Conservation (phyloP, 2,888 invertebrate species). For the Pegoplata infirma region DNA sequence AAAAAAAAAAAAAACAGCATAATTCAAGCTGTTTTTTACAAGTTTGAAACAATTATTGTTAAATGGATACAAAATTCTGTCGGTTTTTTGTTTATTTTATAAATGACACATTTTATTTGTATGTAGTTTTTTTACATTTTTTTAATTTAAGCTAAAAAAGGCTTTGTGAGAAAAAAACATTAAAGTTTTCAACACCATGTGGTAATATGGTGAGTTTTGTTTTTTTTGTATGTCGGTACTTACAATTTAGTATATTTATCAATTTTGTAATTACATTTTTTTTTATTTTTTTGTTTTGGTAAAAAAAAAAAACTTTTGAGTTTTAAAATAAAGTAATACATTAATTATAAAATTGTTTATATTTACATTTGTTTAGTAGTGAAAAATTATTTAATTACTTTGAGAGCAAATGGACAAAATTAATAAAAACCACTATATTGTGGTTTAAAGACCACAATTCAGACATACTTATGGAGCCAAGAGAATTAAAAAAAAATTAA, state of each 20-base stretch:
- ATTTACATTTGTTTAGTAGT: neutral
- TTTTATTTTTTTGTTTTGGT: no score
- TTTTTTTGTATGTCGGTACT: no score
- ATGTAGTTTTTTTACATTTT: slow-evolving; percentile 20
- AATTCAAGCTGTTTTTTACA: slow-evolving; percentile 20
- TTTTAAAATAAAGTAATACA: slow-evolving; percentile 7
- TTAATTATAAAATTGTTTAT: slow-evolving; percentile 34
- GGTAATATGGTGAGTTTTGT: slow-evolving; percentile 24
- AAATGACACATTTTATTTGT: slow-evolving; percentile 52
- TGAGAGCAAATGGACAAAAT: no score
- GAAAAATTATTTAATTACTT: slow-evolving; percentile 18
- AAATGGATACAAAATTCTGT: slow-evolving; percentile 28
- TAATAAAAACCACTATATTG: neutral
- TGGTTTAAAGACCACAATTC: slow-evolving; percentile 11
- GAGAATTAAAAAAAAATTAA: neutral
- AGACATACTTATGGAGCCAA: slow-evolving; percentile 31
- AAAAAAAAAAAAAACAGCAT: no score
- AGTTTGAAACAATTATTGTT: slow-evolving; percentile 13
- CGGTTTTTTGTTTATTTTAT: slow-evolving; percentile 35
- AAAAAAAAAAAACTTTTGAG: neutral
- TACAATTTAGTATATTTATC: slow-evolving; percentile 21
- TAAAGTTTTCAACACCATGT: slow-evolving; percentile 43
- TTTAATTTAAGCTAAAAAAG: neutral
- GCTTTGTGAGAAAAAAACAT: neutral
- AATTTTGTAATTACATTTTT: slow-evolving; percentile 48